Conservation (phyloP, 2,113 vertebrate genomes). For the Microcebus lehilahytsara region DNA sequence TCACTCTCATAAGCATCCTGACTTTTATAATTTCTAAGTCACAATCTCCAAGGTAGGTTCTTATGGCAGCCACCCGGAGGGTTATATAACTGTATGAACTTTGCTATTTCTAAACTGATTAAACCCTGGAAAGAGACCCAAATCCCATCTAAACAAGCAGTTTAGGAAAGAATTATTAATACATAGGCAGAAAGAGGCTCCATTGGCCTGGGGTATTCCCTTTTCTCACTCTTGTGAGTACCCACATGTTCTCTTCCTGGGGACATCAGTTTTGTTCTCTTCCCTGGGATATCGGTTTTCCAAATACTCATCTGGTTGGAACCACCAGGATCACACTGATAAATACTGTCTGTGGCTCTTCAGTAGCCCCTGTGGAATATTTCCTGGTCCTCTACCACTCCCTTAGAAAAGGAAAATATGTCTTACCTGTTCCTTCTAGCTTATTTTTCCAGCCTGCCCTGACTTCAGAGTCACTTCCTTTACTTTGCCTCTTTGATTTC, state of each 20-base stretch:
- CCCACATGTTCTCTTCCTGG: neutral
- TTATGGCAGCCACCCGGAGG: neutral
- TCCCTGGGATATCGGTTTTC: neutral
- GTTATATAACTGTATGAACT: neutral
- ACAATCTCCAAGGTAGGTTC: neutral
- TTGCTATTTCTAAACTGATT: neutral
- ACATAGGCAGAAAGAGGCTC: neutral
- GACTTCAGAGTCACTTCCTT: neutral
- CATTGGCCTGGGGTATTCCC: neutral
- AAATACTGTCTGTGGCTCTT: neutral
- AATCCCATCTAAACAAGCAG: neutral
- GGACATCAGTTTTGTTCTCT: neutral
- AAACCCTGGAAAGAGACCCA: neutral
- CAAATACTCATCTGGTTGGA: neutral
- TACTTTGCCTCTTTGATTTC: neutral
- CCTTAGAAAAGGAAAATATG: neutral
- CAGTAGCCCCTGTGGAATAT: neutral
- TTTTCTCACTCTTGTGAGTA: neutral
- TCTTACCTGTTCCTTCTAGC: neutral
- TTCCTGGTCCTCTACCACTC: neutral
- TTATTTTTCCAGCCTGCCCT: conserved; percentile 15
- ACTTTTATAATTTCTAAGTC: conserved; percentile 11
- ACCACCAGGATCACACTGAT: neutral
- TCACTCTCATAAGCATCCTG: neutral
- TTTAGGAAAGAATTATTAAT: neutral